Conservation (phyloP, 1,140 invertebrate genomes). For the Polyergus mexicanus region DNA sequence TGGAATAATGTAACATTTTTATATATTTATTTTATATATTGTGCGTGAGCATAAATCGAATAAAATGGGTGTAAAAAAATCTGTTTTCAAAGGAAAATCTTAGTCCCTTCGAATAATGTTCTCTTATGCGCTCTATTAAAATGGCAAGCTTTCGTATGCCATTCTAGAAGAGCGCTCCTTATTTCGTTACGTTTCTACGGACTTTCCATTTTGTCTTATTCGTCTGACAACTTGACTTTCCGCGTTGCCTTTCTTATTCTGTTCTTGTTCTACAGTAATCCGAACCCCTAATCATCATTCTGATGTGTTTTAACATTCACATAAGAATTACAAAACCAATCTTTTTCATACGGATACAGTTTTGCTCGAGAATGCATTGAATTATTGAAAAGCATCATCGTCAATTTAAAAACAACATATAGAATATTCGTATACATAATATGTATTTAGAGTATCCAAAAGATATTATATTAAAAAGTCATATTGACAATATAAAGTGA, state of each 20-base stretch:
- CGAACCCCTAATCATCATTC: conserved; percentile 31
- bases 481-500: too few relatives aligned
- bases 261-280: neutral
- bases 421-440: neutral
- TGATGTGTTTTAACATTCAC: conserved; percentile 48
- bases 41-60: neutral
- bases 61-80: conserved; percentile 9
- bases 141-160: conserved; percentile 33
- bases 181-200: conserved; percentile 48
- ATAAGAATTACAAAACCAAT: conserved; percentile 37
- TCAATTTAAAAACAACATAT: conserved; percentile 5
- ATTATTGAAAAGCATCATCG: neutral
- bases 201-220: conserved; percentile 45
- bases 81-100: neutral
- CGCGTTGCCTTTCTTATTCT: conserved; percentile 13
- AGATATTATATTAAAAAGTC: neutral
- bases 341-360: conserved; percentile 47
- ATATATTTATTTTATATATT: conserved; percentile 6
- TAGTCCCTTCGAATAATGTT: conserved; percentile 8
- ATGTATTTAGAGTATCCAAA: neutral
- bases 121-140: conserved; percentile 19
- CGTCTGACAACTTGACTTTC: conserved; percentile 41
- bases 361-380: conserved; percentile 19
- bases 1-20: neutral
- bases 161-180: conserved; percentile 18